Evolutionary conservation across 1,140 invertebrate genomes (phyloP), one percentile per base, ranked within the genome.

Genomic region (Popillia japonica): DNA sequence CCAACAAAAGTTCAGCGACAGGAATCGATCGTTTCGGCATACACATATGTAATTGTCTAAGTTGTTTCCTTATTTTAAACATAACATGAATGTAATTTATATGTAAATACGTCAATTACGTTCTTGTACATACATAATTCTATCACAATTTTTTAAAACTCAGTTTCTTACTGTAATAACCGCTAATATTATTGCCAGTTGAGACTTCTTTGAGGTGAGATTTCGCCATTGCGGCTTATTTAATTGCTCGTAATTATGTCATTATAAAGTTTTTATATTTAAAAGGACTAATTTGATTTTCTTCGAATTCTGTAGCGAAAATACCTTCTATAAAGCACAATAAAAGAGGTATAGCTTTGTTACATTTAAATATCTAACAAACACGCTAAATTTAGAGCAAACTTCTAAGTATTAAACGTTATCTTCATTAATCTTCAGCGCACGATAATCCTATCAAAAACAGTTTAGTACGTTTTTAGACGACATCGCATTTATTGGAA

Each of bases 21-120:
- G 40, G 72, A 74, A 74, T 74, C 34, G 64, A 27, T 72, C 64
- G 64, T 55, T 34, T n/a, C 48, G 48, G 17, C 14, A 55, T n/a
- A n/a, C 48, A 55, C 14, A 55, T 7, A 48, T 48, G n/a, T 10
- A n/a, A 55, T 17, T 17, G 6, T 55, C 17, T n/a, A 2, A 17
- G 48, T 55, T 55, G 48, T 55, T 55, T 55, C 48, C 17, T 17
- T 17, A 55, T 55, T n/a, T 55, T 55, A 17, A 17, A 55, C 48
- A 55, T 55, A 55, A 55, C 17, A 55, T 17, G 14, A 55, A 55
- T 17, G n/a, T 17, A 55, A 55, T 17, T 55, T 55, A 14, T 55
- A n/a, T 55, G 14, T 17, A 17, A 55, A n/a, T 55, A n/a, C 7
- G 6, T 55, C n/a, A 17, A 55, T 55, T 3, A 17, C n/a, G 4